phyloP scores from a whole-genome alignment of 2,888 invertebrate genomes.

The Mythimna pallens region DNA sequence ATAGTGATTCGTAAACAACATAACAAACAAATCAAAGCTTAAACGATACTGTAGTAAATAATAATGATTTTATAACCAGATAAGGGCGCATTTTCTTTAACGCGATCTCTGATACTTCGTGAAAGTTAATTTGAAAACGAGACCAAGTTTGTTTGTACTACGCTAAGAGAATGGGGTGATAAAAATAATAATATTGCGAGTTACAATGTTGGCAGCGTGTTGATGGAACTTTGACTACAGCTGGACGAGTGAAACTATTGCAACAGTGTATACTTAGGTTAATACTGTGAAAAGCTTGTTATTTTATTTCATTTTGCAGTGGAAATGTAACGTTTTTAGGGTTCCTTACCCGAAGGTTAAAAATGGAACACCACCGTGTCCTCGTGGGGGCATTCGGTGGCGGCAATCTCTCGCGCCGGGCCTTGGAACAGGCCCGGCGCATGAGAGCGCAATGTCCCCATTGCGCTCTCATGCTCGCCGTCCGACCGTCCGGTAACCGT shows the following conservation, averaged over 20 bases:
- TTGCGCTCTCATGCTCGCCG: too few relatives aligned
- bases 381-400: too few relatives aligned
- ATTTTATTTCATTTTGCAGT: background rate
- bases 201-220: constrained; percentile 46
- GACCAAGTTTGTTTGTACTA: constrained; percentile 55
- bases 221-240: constrained; percentile 49
- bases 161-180: constrained; percentile 53
- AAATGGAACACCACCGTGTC: too few relatives aligned
- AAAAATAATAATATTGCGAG: constrained; percentile 57
- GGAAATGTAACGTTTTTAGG: background rate
- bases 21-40: constrained; percentile 38
- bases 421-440: too few relatives aligned
- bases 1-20: constrained; percentile 42
- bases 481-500: too few relatives aligned
- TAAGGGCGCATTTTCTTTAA: constrained; percentile 48
- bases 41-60: constrained; percentile 46
- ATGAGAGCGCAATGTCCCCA: too few relatives aligned
- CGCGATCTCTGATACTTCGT: constrained; percentile 35
- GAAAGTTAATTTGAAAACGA: constrained; percentile 54
- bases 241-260: constrained; percentile 31
- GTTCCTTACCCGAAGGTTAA: too few relatives aligned
- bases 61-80: constrained; percentile 57
- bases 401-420: too few relatives aligned
- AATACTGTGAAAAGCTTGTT: background rate
- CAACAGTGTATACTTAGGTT: background rate